These are phyloP conservation scores for Notarius quadriscutis DNA, from an alignment of 2,113 vertebrate species.

Conservation along the genomic window DNA sequence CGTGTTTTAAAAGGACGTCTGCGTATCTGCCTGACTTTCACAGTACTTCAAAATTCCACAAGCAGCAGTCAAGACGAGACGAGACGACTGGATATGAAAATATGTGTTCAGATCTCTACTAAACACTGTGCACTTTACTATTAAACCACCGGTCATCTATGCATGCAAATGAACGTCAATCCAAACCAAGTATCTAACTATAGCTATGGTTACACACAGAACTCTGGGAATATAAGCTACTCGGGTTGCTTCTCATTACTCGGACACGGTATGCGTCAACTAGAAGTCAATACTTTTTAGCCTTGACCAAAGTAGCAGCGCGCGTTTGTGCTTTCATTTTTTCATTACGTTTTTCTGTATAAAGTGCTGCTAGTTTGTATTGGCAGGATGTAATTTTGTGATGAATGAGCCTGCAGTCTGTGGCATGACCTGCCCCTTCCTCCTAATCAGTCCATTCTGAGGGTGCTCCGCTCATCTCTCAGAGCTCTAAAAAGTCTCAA, in stretches of 20 bases:
- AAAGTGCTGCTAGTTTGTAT: constrained; percentile 5
- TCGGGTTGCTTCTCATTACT: constrained; percentile 1
- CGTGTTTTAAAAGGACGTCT: not conserved
- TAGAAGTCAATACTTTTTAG: not conserved
- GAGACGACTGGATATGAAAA: not conserved
- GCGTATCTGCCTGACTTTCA: not conserved
- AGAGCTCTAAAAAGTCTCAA: constrained; percentile 44
- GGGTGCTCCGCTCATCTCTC: constrained; percentile 44
- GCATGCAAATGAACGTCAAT: not conserved
- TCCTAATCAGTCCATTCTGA: constrained; percentile 52
- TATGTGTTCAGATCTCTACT: not conserved
- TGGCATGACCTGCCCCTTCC: constrained; percentile 26
- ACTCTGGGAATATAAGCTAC: not conserved
- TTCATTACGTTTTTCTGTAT: not conserved
- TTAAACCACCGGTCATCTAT: not conserved
- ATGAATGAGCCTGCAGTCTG: constrained; percentile 35
- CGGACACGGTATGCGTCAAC: no score
- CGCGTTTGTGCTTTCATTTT: not conserved
- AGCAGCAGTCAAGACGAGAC: not conserved
- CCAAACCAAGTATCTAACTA: not conserved
- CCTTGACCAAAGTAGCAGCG: not conserved
- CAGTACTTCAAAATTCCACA: not conserved
- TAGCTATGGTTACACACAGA: not conserved
- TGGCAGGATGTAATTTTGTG: constrained; percentile 40
- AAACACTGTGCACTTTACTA: not conserved